These are phyloP conservation scores for Sylvicola cinctus DNA, from an alignment of 2,888 invertebrate genomes.

Conservation along the genomic window DNA sequence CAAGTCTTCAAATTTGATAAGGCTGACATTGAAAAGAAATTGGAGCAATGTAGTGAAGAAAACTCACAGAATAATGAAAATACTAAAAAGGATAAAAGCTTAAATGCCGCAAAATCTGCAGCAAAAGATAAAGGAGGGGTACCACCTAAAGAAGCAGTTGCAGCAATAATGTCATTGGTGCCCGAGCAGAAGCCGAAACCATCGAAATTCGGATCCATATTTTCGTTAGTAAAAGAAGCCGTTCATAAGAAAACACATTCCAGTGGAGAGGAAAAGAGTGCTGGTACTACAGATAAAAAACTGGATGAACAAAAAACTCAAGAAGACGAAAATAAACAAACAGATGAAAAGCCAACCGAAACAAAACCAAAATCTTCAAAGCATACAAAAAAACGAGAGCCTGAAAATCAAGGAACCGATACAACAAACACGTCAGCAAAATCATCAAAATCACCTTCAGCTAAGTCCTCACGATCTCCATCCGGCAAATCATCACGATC, in stretches of 20 bases:
- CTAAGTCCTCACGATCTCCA: neutral
- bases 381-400: too few species aligned
- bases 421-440: neutral
- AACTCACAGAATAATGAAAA: conserved; percentile 7
- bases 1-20: conserved; percentile 20
- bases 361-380: neutral
- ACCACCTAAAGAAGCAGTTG: conserved; percentile 1
- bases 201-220: too few species aligned
- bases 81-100: conserved; percentile 2
- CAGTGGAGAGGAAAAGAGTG: too few species aligned
- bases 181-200: too few species aligned
- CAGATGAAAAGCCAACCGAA: too few species aligned
- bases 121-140: neutral
- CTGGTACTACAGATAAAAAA: too few species aligned
- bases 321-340: neutral
- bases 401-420: neutral
- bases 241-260: too few species aligned
- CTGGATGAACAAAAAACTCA: neutral
- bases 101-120: neutral
- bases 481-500: neutral
- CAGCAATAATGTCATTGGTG: too few species aligned
- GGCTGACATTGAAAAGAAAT: conserved; percentile 4
- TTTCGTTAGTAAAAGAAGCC: too few species aligned
- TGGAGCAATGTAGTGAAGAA: conserved; percentile 1
- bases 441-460: neutral